A percentile compares a stretch with the other conserved stretches of the same genome.
Conservation (phyloP, 2,888 invertebrate species). For the Malthinus seriepunctatus region DNA sequence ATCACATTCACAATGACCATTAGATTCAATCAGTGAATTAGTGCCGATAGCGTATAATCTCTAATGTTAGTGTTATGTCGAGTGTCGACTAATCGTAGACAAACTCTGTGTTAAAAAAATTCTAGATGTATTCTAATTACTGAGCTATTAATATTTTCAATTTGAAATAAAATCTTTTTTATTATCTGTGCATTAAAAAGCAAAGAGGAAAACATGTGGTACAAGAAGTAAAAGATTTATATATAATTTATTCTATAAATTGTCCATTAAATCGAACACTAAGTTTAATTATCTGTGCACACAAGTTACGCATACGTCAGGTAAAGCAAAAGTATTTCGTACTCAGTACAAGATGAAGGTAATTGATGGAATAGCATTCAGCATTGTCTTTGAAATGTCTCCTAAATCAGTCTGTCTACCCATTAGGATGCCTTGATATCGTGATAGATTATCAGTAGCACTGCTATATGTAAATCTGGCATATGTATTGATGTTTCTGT, state of each 20-base stretch:
- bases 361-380: conserved; percentile 46
- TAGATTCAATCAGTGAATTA: no score
- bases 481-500: conserved; percentile 47
- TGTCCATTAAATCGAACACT: conserved; percentile 16
- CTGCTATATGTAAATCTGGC: conserved; percentile 48
- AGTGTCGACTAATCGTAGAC: no score
- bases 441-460: conserved; percentile 47
- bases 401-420: conserved; percentile 46
- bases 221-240: not conserved
- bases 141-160: not conserved
- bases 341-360: conserved; percentile 37
- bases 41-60: no score
- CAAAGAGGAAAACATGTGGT: no score
- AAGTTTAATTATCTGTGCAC: conserved; percentile 16
- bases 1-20: no score
- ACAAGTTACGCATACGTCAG: conserved; percentile 19
- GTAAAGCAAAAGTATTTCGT: conserved; percentile 23
- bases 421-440: conserved; percentile 46
- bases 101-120: no score
- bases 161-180: no score
- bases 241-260: conserved; percentile 11
- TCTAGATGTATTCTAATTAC: no score
- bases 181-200: no score
- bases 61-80: no score
- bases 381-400: conserved; percentile 44